Evolutionary conservation across 2,113 vertebrate species (phyloP).

Genomic region (Phyllopteryx taeniolatus): DNA sequence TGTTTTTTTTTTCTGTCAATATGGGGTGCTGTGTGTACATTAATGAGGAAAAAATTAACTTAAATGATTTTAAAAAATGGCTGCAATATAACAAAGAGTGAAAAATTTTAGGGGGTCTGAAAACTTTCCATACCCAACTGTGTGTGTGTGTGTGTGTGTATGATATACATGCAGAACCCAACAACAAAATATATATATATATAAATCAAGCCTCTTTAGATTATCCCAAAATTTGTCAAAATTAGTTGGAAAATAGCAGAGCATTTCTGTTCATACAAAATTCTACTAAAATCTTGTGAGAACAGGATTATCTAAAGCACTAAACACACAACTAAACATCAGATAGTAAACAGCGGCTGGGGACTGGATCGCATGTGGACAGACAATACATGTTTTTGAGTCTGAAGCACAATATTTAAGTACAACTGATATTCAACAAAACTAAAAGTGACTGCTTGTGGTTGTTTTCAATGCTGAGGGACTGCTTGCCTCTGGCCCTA

Average conservation of each 20-base stretch:
- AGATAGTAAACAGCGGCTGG: not conserved
- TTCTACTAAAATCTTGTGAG: not conserved
- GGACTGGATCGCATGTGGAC: constrained; percentile 17
- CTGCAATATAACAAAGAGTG: too few relatives aligned
- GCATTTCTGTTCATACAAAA: not conserved
- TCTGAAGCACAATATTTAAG: not conserved
- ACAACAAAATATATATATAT: not conserved
- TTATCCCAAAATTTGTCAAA: not conserved
- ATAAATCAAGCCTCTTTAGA: not conserved
- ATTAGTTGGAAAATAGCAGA: not conserved
- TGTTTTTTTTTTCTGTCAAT: too few relatives aligned
- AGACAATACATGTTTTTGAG: constrained; percentile 33
- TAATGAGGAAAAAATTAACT: too few relatives aligned
- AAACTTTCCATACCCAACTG: too few relatives aligned
- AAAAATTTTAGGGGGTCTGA: too few relatives aligned
- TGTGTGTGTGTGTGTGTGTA: too few relatives aligned
- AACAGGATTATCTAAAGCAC: not conserved
- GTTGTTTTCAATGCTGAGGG: constrained; percentile 11
- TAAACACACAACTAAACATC: constrained; percentile 4
- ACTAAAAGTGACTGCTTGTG: not conserved
- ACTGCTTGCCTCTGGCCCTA: constrained; percentile 49
- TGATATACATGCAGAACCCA: not conserved
- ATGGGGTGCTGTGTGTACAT: too few relatives aligned
- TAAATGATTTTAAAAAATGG: too few relatives aligned
- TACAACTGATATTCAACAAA: not conserved